Conservation (phyloP, 2,797 vertebrate genomes). For the Scarus forsteni region DNA sequence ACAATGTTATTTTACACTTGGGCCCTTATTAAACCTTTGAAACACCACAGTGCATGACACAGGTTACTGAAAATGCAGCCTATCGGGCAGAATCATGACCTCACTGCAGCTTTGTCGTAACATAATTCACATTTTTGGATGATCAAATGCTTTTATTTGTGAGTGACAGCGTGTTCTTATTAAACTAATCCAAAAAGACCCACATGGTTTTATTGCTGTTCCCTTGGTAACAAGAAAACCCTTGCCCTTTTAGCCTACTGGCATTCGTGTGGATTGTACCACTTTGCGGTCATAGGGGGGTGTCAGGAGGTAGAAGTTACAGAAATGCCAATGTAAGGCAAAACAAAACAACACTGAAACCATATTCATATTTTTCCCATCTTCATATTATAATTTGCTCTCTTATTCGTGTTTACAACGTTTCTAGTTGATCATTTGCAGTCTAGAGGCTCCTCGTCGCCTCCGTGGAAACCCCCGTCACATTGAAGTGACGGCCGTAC, state of each 20-base stretch:
- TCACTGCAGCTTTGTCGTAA: neutral
- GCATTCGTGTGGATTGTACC: conserved; percentile 81
- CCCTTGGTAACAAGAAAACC: conserved; percentile 86
- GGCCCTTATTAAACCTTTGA: neutral
- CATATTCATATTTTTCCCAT: rapidly evolving
- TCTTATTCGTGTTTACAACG: rapidly evolving
- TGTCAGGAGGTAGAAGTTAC: neutral
- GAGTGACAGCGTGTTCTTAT: conserved; percentile 24
- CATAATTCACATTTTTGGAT: neutral
- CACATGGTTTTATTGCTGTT: conserved; percentile 80
- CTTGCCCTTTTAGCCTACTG: conserved; percentile 84
- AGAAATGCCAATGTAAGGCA: neutral
- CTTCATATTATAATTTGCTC: rapidly evolving
- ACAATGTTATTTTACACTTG: neutral
- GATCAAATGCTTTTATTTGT: conserved; percentile 23
- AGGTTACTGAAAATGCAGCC: neutral
- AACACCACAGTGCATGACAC: neutral
- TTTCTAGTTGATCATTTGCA: neutral
- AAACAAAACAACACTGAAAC: rapidly evolving
- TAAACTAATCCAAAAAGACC: conserved; percentile 56
- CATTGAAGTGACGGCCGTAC: conserved; percentile 62
- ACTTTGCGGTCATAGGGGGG: conserved; percentile 44
- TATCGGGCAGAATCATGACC: neutral
- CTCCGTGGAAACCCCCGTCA: conserved; percentile 39
- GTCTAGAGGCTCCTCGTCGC: neutral